phyloP scores from a whole-genome alignment of 1,140 invertebrate genomes.

The Centruroides vittatus region DNA sequence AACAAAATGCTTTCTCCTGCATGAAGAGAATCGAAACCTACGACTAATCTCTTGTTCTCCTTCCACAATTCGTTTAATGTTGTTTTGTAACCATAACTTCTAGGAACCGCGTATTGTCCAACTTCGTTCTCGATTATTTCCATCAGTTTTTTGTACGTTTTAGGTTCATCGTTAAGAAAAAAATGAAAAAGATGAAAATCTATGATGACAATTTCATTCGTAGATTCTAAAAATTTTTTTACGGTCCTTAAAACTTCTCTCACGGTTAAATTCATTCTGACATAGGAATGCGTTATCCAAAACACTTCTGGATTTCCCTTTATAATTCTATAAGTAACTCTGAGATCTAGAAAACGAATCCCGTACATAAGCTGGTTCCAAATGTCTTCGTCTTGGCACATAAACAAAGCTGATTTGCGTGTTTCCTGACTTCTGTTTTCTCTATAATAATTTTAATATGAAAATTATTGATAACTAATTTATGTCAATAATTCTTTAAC shows the following conservation, averaged over 20 bases:
- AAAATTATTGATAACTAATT: too few species aligned
- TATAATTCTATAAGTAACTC: conserved; percentile 21
- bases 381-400: conserved; percentile 25
- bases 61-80: conserved; percentile 37
- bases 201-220: conserved; percentile 26
- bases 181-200: conserved; percentile 26
- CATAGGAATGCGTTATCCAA: conserved; percentile 26
- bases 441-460: not conserved
- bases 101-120: conserved; percentile 32
- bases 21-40: conserved; percentile 35
- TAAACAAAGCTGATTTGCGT: conserved; percentile 2
- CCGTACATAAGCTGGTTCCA: conserved; percentile 27
- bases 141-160: conserved; percentile 30
- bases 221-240: conserved; percentile 21
- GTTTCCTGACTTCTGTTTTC: conserved; percentile 2
- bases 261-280: conserved; percentile 21
- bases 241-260: conserved; percentile 21
- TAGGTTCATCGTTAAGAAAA: not conserved
- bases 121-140: conserved; percentile 35
- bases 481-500: too few species aligned
- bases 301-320: conserved; percentile 19
- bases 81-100: conserved; percentile 32
- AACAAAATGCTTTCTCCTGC: conserved; percentile 14
- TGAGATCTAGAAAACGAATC: conserved; percentile 25
- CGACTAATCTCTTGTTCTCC: conserved; percentile 34